These are phyloP conservation scores for Luidia sarsii DNA, from an alignment of 53 echinoderm and acorn worm species.

Conservation along the genomic window DNA sequence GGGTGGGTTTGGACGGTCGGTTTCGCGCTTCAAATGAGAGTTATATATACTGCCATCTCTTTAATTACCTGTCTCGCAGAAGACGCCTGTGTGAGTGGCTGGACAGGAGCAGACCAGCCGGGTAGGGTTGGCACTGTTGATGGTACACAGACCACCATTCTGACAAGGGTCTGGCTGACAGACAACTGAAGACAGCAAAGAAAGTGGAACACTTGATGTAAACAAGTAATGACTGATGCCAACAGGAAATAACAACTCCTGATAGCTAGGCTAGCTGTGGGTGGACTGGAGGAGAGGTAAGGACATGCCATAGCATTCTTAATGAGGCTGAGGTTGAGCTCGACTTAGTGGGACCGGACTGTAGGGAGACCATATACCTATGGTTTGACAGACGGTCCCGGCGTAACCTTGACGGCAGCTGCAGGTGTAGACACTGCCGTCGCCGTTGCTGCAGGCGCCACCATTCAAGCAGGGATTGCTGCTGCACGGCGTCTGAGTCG, in stretches of 20 bases:
- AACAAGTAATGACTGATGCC: too few relatives aligned
- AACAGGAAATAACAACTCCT: too few relatives aligned
- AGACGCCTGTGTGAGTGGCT: not conserved
- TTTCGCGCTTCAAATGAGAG: too few relatives aligned
- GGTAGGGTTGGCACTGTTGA: slow-evolving; percentile 38
- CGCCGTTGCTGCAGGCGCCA: slow-evolving; percentile 17
- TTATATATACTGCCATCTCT: too few relatives aligned
- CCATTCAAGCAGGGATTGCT: slow-evolving; percentile 63
- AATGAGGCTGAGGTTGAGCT: too few relatives aligned
- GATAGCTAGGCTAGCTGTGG: too few relatives aligned
- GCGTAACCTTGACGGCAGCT: slow-evolving; percentile 30
- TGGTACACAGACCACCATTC: slow-evolving; percentile 77
- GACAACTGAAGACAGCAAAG: slow-evolving; percentile 27
- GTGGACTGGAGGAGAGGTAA: too few relatives aligned
- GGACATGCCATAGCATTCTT: too few relatives aligned
- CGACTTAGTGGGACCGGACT: not conserved
- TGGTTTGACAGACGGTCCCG: slow-evolving; percentile 25
- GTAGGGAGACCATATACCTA: slow-evolving; percentile 16
- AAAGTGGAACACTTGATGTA: not conserved
- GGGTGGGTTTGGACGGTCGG: too few relatives aligned
- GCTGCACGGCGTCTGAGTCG: slow-evolving; percentile 37
- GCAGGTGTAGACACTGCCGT: slow-evolving; percentile 14
- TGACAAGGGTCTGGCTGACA: slow-evolving; percentile 70
- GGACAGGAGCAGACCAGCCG: slow-evolving; percentile 19
- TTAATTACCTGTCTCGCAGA: slow-evolving; percentile 28